Conservation (phyloP, 2,888 invertebrate species). For the Erebia epiphron region DNA sequence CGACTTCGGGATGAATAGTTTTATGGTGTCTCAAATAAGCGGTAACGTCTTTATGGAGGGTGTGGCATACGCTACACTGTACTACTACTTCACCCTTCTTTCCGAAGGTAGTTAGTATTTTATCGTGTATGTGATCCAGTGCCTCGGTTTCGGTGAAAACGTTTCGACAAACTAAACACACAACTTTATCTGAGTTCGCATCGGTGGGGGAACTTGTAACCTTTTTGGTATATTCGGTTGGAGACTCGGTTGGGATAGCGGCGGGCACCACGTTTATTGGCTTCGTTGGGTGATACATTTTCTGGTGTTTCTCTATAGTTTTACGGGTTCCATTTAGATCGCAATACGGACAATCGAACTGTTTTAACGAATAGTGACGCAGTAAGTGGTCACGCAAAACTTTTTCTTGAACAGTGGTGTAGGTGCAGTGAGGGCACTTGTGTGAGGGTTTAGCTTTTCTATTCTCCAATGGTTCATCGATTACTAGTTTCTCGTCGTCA, state of each 20-base stretch:
- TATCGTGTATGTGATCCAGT: constrained; percentile 52
- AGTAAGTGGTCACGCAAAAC: constrained; percentile 66
- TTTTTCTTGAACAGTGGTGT: constrained; percentile 41
- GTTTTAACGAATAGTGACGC: constrained; percentile 73
- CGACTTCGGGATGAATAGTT: constrained; percentile 47
- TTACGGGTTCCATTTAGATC: constrained; percentile 51
- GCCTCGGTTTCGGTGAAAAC: constrained; percentile 46
- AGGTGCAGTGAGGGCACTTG: constrained; percentile 61
- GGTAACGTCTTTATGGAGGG: constrained; percentile 53
- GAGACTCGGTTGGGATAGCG: constrained; percentile 46
- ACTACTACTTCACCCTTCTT: constrained; percentile 64
- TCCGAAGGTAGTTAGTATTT: constrained; percentile 51
- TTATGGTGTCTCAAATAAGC: constrained; percentile 64
- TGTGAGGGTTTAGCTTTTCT: constrained; percentile 35
- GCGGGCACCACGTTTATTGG: constrained; percentile 40
- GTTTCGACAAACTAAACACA: constrained; percentile 65
- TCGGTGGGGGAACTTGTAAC: constrained; percentile 17
- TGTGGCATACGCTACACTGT: constrained; percentile 71
- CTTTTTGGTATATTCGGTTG: constrained; percentile 35
- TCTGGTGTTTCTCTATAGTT: constrained; percentile 57
- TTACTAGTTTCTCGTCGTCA: constrained; percentile 58
- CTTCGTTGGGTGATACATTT: constrained; percentile 51
- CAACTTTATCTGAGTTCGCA: constrained; percentile 33
- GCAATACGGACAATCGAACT: constrained; percentile 72
- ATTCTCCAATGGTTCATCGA: constrained; percentile 50